phyloP scores from a whole-genome alignment of 1,140 invertebrate species.

The Stratiolaelaps scimitus region DNA sequence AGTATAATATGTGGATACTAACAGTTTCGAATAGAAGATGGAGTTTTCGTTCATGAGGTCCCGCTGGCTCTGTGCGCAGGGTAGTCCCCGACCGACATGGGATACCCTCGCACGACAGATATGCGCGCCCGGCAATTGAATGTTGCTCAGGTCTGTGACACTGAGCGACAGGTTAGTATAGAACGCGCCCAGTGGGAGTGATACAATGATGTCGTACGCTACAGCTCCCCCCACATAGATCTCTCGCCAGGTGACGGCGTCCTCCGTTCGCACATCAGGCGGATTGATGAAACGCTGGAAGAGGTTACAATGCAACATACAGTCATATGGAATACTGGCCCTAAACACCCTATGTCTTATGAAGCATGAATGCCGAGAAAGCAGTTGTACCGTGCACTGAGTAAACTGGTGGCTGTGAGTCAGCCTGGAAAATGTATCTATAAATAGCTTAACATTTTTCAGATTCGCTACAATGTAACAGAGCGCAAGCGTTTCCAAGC shows the following conservation, averaged over 20 bases:
- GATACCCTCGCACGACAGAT: constrained; percentile 33
- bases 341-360: too few species aligned
- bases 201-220: constrained; percentile 34
- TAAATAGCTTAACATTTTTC: too few species aligned
- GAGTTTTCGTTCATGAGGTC: constrained; percentile 34
- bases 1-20: constrained; percentile 28
- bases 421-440: too few species aligned
- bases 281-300: constrained; percentile 16
- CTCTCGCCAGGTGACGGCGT: constrained; percentile 34
- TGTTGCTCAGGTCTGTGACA: constrained; percentile 27
- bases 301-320: too few species aligned
- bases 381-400: too few species aligned
- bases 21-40: constrained; percentile 33
- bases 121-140: constrained; percentile 33
- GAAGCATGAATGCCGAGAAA: too few species aligned
- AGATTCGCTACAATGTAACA: too few species aligned
- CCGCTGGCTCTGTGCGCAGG: constrained; percentile 34
- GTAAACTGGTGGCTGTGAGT: too few species aligned
- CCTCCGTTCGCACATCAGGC: constrained; percentile 28
- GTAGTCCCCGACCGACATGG: constrained; percentile 33
- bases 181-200: constrained; percentile 30
- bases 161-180: constrained; percentile 34
- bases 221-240: constrained; percentile 35
- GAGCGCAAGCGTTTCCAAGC: too few species aligned
- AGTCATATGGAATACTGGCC: too few species aligned